Conservation (phyloP, 1,140 invertebrate genomes). For the Zaprionus lachaisei region DNA sequence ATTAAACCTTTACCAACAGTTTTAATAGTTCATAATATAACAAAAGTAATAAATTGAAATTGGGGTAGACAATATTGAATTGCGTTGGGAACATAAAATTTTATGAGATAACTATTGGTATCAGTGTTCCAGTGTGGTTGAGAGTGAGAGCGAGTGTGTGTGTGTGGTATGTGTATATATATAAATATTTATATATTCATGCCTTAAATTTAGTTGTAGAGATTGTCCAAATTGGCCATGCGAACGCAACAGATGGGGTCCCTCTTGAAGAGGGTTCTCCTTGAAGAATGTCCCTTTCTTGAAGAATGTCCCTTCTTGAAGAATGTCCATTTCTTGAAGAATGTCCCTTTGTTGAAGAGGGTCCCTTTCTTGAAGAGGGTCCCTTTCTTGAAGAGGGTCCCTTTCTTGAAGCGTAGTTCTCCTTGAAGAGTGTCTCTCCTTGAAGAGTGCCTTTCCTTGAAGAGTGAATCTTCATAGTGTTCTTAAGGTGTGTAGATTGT, state of each 20-base stretch:
- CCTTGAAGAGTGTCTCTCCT: too few species aligned
- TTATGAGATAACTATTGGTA: not conserved
- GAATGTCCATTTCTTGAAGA: not conserved
- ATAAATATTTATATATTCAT: not conserved
- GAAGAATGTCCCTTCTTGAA: too few species aligned
- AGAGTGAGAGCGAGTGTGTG: not conserved
- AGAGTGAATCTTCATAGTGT: too few species aligned
- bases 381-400: too few species aligned
- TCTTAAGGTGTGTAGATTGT: slow-evolving; percentile 6
- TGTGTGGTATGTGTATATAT: not conserved
- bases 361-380: too few species aligned
- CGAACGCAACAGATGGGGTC: slow-evolving; percentile 32
- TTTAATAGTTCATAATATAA: not conserved
- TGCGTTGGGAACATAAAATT: not conserved
- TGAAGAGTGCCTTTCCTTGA: too few species aligned
- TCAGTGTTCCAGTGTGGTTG: too few species aligned
- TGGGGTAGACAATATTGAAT: slow-evolving; percentile 12
- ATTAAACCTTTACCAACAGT: too few species aligned
- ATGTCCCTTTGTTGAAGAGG: too few species aligned
- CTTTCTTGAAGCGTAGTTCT: too few species aligned
- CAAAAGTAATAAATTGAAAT: not conserved
- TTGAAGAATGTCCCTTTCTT: too few species aligned
- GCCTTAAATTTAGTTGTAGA: not conserved
- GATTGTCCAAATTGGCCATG: slow-evolving; percentile 27
- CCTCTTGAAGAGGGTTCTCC: not conserved